Percentiles rank a stretch among this genome's conserved stretches.
phyloP scores from a whole-genome alignment of 2,113 vertebrate genomes.

The Recurvirostra avosetta region DNA sequence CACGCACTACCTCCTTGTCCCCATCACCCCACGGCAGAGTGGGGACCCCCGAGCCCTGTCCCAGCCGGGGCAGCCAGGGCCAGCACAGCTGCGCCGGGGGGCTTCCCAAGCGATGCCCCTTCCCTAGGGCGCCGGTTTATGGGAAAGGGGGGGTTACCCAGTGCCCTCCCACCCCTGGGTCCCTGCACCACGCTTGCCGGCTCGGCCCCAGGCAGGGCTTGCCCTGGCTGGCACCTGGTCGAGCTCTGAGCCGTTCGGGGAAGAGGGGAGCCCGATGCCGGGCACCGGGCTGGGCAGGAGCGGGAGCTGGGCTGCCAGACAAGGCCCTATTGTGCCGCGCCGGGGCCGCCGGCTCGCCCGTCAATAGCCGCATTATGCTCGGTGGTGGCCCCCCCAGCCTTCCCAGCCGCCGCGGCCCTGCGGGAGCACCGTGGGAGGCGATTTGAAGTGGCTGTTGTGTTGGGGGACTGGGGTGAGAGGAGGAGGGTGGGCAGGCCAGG shows the following conservation, averaged over 20 bases:
- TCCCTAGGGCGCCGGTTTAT: rapidly evolving
- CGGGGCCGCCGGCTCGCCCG: background rate
- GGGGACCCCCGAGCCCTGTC: background rate
- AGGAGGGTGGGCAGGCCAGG: background rate
- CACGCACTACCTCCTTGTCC: rapidly evolving
- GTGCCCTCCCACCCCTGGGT: background rate
- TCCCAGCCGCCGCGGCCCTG: slow-evolving; percentile 10
- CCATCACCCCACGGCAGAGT: background rate
- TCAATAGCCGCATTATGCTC: slow-evolving; percentile 53
- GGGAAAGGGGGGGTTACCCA: background rate
- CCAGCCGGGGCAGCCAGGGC: rapidly evolving
- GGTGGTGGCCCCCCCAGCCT: background rate
- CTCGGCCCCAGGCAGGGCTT: background rate
- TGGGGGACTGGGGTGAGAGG: background rate
- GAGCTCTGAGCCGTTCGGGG: background rate
- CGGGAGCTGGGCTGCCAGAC: background rate
- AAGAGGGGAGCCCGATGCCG: background rate
- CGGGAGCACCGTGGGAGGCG: background rate
- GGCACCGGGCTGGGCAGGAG: background rate
- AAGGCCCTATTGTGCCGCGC: slow-evolving; percentile 46
- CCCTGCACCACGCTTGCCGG: rapidly evolving
- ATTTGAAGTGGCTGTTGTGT: slow-evolving; percentile 16
- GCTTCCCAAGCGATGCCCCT: background rate
- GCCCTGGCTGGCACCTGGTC: background rate
- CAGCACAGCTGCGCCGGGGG: rapidly evolving